Percentiles rank a stretch among this genome's conserved stretches.
Evolutionary conservation across 2,888 invertebrate species (phyloP).

Genomic region (Drosophila prostipennis): DNA sequence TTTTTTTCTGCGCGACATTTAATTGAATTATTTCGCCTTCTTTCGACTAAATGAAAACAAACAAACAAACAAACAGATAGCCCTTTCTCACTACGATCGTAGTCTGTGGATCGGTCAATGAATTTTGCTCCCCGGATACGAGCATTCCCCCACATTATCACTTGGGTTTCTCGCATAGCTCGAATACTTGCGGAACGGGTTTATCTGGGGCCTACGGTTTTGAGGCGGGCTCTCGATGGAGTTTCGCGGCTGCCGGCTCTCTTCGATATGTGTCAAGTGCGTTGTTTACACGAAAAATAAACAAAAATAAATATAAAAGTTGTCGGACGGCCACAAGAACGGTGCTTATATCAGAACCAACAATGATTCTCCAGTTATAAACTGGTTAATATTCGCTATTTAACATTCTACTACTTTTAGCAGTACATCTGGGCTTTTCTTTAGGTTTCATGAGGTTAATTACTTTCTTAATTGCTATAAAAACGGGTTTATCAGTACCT

Average conservation of each 20-base stretch:
- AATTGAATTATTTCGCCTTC: slow-evolving; percentile 65
- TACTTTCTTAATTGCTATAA: not conserved
- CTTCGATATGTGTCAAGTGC: slow-evolving; percentile 69
- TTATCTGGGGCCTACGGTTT: slow-evolving; percentile 44
- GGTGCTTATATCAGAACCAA: slow-evolving; percentile 14
- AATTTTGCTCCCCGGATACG: slow-evolving; percentile 14
- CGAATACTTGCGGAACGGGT: slow-evolving; percentile 57
- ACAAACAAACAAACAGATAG: slow-evolving; percentile 46
- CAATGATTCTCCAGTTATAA: slow-evolving; percentile 17
- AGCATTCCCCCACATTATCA: slow-evolving; percentile 12
- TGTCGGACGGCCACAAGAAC: slow-evolving; percentile 16
- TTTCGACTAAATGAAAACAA: slow-evolving; percentile 40
- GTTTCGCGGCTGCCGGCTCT: slow-evolving; percentile 15
- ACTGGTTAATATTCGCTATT: slow-evolving; percentile 9
- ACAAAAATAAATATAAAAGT: slow-evolving; percentile 18
- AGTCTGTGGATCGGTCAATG: slow-evolving; percentile 40
- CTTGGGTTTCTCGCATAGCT: slow-evolving; percentile 8
- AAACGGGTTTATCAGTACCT: too few species aligned
- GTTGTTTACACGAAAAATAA: slow-evolving; percentile 39
- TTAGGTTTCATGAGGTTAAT: not conserved
- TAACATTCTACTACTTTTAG: not conserved
- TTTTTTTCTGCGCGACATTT: slow-evolving; percentile 60
- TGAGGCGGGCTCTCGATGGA: slow-evolving; percentile 27
- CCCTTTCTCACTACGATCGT: slow-evolving; percentile 17
- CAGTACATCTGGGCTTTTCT: not conserved